Evolutionary conservation across 2,888 invertebrate genomes (phyloP), one percentile per base, ranked within the genome.

Genomic region (Amitus sp.): DNA sequence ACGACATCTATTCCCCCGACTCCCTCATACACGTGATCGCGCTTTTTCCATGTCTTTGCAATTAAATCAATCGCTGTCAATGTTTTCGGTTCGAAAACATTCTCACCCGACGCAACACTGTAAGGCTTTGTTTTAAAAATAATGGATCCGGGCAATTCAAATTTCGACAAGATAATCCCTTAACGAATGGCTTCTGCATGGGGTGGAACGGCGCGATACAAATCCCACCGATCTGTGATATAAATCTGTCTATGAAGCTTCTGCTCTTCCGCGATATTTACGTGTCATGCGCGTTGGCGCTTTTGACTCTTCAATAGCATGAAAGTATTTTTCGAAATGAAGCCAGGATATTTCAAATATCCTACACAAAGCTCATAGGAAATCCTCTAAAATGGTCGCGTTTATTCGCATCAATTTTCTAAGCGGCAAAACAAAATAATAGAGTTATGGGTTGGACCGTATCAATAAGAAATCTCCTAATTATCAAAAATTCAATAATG

Each of bases 11-110:
- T n/a, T n/a, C n/a, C n/a, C n/a, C 42, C 46, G 23, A 63, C 55
- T 63, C 66, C 63, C 66, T 39, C 52, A 57, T 62, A 40, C 50
- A 40, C 51, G 52, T 60, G 60, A 62, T 62, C 65, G 54, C 59
- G 47, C 52, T 61, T 54, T 67, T 52, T 58, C 60, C 57, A 40
- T 48, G 39, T 62, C 57, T 47, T 37, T 37, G 30, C 46, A 59
- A 59, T 63, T 54, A 61, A 47, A 51, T 39, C 27, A 46, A 51
- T 59, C 47, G 19, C 19, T 43, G 7, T 12, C 12, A 12, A 23
- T 13, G 23, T 43, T 23, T 43, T 43, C 43, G 4, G n/a, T n/a
- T 12, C 23, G 13, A 34, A 34, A 34, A 5, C 13, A n/a, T 13
- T 34, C 13, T 2, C 6, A 9, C n/a, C 34, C 23, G 23, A 23